These are phyloP conservation scores for Fragum fragum DNA, from an alignment of 2,888 invertebrate genomes.

Conservation along the genomic window DNA sequence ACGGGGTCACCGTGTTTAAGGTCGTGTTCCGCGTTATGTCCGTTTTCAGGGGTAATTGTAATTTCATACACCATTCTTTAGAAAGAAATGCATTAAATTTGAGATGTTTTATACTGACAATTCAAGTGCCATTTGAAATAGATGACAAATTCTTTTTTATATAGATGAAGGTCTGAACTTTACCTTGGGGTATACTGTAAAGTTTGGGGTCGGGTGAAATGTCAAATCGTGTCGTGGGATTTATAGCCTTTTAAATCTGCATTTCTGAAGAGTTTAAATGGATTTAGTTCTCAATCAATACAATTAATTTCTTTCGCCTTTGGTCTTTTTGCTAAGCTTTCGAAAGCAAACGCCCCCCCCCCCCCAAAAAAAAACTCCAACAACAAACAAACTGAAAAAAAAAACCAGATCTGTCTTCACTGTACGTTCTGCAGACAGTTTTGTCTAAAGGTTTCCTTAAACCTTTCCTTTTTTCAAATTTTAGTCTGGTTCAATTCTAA, in stretches of 20 bases:
- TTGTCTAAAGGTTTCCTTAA: too few species aligned
- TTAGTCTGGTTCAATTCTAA: too few species aligned
- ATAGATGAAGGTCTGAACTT: slow-evolving; percentile 29
- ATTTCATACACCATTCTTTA: slow-evolving; percentile 52
- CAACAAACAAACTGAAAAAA: too few species aligned
- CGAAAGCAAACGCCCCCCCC: too few species aligned
- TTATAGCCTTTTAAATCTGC: neutral
- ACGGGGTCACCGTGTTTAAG: slow-evolving; percentile 53
- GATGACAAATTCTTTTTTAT: slow-evolving; percentile 39
- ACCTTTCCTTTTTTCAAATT: too few species aligned
- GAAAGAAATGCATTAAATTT: slow-evolving; percentile 51
- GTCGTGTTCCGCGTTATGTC: slow-evolving; percentile 35
- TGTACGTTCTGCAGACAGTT: too few species aligned
- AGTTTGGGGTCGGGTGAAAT: slow-evolving; percentile 38
- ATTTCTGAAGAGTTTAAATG: too few species aligned
- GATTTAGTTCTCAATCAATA: too few species aligned
- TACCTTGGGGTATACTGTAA: neutral
- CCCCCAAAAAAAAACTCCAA: too few species aligned
- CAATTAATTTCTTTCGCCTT: too few species aligned
- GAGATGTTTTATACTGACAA: slow-evolving; percentile 30
- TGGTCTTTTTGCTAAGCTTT: too few species aligned
- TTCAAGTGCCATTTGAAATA: slow-evolving; percentile 30
- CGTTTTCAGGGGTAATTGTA: slow-evolving; percentile 48
- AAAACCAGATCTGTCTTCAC: too few species aligned
- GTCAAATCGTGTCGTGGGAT: slow-evolving; percentile 54